These are phyloP conservation scores for Ophiodon elongatus DNA, from an alignment of 2,113 vertebrate genomes.

Conservation along the genomic window DNA sequence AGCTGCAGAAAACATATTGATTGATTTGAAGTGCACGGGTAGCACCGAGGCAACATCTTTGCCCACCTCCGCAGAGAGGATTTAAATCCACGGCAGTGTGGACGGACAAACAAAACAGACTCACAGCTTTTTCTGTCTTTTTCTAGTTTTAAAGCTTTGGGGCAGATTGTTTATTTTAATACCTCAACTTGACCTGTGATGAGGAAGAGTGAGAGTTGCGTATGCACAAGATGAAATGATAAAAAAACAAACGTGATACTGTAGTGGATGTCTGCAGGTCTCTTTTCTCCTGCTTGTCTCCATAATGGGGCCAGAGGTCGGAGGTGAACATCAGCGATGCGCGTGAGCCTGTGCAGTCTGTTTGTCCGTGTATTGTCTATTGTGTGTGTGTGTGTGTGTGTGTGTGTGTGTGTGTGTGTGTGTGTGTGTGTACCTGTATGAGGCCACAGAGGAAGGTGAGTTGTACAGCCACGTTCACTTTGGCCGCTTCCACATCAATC, in stretches of 20 bases:
- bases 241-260: neutral
- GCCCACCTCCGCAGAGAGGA: neutral
- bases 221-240: neutral
- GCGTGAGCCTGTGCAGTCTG: neutral
- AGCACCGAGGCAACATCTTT: neutral
- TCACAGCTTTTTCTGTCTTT: neutral
- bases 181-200: neutral
- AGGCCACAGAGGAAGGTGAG: constrained; percentile 76
- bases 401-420: constrained; percentile 11
- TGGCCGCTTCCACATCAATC: constrained; percentile 56
- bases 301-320: neutral
- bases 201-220: neutral
- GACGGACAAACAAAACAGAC: neutral
- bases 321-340: neutral
- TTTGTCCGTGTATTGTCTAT: neutral
- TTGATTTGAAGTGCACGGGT: neutral
- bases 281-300: neutral
- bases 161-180: neutral
- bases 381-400: constrained; percentile 8
- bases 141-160: neutral
- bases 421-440: constrained; percentile 61
- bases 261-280: neutral
- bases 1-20: neutral
- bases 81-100: neutral
- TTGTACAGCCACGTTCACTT: constrained; percentile 66